A percentile compares a stretch with the other conserved stretches of the same genome.
These are phyloP conservation scores for Drosophila acutilabella DNA, from an alignment of 2,888 invertebrate genomes.

Conservation along the genomic window DNA sequence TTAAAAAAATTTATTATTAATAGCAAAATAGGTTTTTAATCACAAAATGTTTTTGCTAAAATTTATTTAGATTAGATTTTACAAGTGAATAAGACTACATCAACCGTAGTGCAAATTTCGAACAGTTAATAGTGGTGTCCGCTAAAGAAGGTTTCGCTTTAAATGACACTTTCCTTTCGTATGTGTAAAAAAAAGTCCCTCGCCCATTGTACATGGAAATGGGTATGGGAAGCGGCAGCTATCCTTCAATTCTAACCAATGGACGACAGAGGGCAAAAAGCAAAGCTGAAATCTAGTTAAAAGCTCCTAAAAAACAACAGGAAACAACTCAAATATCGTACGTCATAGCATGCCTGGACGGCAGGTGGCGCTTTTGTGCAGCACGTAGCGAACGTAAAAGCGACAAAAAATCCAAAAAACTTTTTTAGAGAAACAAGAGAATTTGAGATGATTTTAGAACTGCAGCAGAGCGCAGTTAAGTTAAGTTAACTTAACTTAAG, in stretches of 20 bases:
- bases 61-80: too few relatives aligned
- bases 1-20: too few relatives aligned
- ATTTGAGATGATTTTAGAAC: conserved; percentile 1
- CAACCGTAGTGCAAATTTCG: too few relatives aligned
- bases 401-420: neutral
- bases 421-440: neutral
- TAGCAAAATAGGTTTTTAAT: too few relatives aligned
- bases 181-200: too few relatives aligned
- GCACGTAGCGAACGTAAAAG: conserved; percentile 13
- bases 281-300: conserved; percentile 58
- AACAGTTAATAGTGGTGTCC: too few relatives aligned
- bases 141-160: too few relatives aligned
- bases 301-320: conserved; percentile 32
- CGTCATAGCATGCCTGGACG: conserved; percentile 54
- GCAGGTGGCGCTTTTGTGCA: conserved; percentile 47
- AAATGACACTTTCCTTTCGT: too few relatives aligned
- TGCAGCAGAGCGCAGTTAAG: conserved; percentile 10
- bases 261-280: conserved; percentile 45
- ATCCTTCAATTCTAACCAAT: conserved; percentile 15
- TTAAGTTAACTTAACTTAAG: conserved; percentile 23
- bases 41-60: too few relatives aligned
- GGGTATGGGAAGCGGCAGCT: neutral
- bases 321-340: conserved; percentile 66
- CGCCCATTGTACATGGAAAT: neutral
- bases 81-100: too few relatives aligned